A percentile compares a stretch with the other conserved stretches of the same genome.
These are phyloP conservation scores for Zaprionus nigranus DNA, from an alignment of 1,140 invertebrate genomes.

Conservation along the genomic window DNA sequence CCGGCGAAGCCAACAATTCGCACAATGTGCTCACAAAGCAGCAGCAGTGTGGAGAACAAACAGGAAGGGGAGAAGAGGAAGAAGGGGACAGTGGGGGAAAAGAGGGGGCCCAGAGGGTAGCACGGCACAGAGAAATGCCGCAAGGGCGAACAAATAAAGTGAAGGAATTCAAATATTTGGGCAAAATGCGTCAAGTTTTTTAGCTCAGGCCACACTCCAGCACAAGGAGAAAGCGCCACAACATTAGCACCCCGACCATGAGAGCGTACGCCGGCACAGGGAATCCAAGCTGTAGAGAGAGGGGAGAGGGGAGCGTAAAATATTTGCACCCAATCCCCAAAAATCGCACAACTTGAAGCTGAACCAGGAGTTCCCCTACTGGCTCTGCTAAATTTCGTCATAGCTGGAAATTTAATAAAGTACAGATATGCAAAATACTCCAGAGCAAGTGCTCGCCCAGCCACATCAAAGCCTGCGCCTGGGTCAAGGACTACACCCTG, in stretches of 20 bases:
- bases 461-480: constrained; percentile 66
- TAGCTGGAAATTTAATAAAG: constrained; percentile 72
- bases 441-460: constrained; percentile 29
- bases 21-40: constrained; percentile 12
- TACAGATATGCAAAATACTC: constrained; percentile 42
- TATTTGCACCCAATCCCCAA: constrained; percentile 31
- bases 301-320: background rate
- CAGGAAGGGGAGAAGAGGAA: too few species aligned
- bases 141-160: constrained; percentile 44
- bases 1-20: constrained; percentile 34
- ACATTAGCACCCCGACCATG: constrained; percentile 27
- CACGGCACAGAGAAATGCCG: constrained; percentile 21
- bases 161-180: constrained; percentile 73
- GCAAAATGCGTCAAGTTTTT: constrained; percentile 71
- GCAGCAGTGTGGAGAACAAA: background rate
- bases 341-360: constrained; percentile 13
- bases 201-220: constrained; percentile 18
- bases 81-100: background rate
- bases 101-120: background rate
- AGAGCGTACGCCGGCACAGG: background rate
- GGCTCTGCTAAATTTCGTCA: constrained; percentile 37
- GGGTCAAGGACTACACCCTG: constrained; percentile 50
- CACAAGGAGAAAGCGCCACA: constrained; percentile 23
- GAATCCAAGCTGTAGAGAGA: background rate
- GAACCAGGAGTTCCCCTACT: background rate